Evolutionary conservation across 2,888 invertebrate genomes (phyloP).

Genomic region (Troides helena): DNA sequence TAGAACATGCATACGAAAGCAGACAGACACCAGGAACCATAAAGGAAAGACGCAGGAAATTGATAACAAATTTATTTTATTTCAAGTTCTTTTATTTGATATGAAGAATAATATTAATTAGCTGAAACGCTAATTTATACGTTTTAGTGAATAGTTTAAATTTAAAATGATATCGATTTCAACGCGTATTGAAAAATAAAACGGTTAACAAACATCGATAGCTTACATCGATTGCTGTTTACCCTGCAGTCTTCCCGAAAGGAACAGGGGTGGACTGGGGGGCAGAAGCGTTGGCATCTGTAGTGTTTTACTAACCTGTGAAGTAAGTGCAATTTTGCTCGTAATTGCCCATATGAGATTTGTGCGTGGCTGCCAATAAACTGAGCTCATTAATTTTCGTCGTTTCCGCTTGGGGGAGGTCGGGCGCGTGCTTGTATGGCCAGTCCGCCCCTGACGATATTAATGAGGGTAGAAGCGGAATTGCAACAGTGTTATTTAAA

Average conservation of each 20-base stretch:
- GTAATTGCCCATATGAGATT: constrained; percentile 80
- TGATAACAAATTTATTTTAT: background rate
- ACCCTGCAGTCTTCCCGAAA: constrained; percentile 79
- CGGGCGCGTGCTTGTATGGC: constrained; percentile 81
- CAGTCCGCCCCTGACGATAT: constrained; percentile 82
- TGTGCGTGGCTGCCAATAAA: constrained; percentile 81
- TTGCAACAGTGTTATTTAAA: constrained; percentile 75
- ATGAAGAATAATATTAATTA: constrained; percentile 1
- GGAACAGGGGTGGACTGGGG: constrained; percentile 79
- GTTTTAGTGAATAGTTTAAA: constrained; percentile 33
- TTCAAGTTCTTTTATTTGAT: background rate
- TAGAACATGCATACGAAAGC: constrained; percentile 64
- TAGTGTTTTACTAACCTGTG: constrained; percentile 78
- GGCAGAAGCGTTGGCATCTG: constrained; percentile 74
- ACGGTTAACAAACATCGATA: background rate
- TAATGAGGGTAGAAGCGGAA: constrained; percentile 80
- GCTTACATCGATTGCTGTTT: constrained; percentile 58
- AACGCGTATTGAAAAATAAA: background rate
- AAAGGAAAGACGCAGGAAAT: constrained; percentile 63
- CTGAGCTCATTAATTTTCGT: constrained; percentile 81
- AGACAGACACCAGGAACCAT: constrained; percentile 58
- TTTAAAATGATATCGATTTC: background rate
- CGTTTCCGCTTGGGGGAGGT: constrained; percentile 78
- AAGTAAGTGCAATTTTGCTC: constrained; percentile 81
- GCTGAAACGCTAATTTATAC: constrained; percentile 67